phyloP scores from a whole-genome alignment of 2,113 vertebrate genomes.

The Genyomyrus donnyi region DNA sequence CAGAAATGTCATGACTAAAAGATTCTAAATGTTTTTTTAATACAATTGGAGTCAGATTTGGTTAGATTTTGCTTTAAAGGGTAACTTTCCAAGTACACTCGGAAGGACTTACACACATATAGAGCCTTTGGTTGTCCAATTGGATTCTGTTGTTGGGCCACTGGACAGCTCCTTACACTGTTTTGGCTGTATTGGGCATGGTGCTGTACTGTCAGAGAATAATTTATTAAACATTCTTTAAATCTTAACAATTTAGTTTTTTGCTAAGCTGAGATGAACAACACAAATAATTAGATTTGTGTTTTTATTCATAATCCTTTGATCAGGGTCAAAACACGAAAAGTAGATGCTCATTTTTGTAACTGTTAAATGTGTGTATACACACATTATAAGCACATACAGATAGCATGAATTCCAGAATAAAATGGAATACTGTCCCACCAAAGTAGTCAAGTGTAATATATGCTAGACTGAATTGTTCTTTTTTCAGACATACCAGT shows the following conservation, averaged over 20 bases:
- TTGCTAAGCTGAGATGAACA: not conserved
- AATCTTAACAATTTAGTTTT: conserved; percentile 30
- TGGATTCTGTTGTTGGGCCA: not conserved
- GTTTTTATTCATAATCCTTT: not conserved
- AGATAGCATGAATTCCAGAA: conserved; percentile 15
- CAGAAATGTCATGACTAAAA: not conserved
- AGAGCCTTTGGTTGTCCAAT: not conserved
- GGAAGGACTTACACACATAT: not conserved
- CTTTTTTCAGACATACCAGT: not conserved
- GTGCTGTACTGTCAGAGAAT: not conserved
- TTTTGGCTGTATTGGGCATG: not conserved
- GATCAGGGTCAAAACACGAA: not conserved
- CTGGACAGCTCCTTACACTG: not conserved
- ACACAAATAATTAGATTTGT: not conserved
- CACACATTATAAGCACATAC: not conserved
- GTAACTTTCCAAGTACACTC: not conserved
- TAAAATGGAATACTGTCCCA: not conserved
- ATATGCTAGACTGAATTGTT: not conserved
- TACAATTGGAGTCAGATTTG: not conserved
- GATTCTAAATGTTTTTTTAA: not conserved
- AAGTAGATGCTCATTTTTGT: not conserved
- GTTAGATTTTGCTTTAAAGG: not conserved
- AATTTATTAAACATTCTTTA: conserved; percentile 48
- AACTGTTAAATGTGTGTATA: not conserved
- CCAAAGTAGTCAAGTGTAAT: not conserved